Evolutionary conservation across 1,140 invertebrate species (phyloP), one percentile per base, ranked within the genome.

Genomic region (Coelopa frigida): DNA sequence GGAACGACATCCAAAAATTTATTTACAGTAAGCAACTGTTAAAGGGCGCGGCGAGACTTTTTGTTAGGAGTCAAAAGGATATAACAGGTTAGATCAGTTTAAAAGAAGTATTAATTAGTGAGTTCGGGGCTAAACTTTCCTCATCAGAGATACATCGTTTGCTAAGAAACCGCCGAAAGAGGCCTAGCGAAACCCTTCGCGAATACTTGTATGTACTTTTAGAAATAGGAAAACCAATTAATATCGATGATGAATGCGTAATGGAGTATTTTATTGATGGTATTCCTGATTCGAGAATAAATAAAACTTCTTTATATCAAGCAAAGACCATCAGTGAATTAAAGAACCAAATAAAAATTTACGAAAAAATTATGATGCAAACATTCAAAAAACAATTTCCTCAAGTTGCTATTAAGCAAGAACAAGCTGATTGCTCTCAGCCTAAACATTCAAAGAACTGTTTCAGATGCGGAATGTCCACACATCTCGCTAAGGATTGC

Each of bases 241-340:
- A 39, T 7, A 10, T 46, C 18, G 44, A 46, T 27, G 44, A 39
- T 4, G 17, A 35, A 12, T 36, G 43, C 29, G 10, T 45, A 4
- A 36, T 45, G 11, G 32, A 45, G 26, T 45, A 45, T 45, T 45
- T 45, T 22, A 18, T 35, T 14, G 43, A 35, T 7, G 43, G 32
- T 24, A 36, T 45, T 12, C 43, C 43, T 3, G 29, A 45, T 15
- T 20, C 29, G 29, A 14, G 18, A 14, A 17, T 12, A 4, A 33
- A 45, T 32, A 45, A 45, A 18, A 11, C 15, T 10, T 21, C 33
- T 15, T 20, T 44, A 5, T 31, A 31, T 5, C 26, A 44, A 17
- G 12, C 41, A n/a, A n/a, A n/a, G n/a, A n/a, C n/a, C n/a, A n/a
- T n/a, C n/a, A n/a, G n/a, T n/a, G n/a, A n/a, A n/a, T n/a, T n/a